Evolutionary conservation across 2,888 invertebrate genomes (phyloP), one percentile per base, ranked within the genome.

Genomic region (Nebria salina): DNA sequence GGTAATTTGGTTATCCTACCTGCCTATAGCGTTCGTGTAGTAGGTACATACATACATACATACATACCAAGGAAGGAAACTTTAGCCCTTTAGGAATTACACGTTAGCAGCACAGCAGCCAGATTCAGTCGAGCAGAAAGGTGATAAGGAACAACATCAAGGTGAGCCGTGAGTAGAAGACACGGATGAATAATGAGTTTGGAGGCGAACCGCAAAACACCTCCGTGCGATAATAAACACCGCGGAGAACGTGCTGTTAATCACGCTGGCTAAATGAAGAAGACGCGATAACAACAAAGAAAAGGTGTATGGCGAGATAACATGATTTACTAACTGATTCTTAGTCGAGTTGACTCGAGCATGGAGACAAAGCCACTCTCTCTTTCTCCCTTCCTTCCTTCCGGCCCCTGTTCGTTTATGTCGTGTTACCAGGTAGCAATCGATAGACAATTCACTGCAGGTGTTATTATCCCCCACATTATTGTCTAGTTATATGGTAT

Each of bases 61-160:
- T 70, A 70, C 34, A 25, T 34, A 34, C 34, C 1, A 34, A 34
- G 34, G 42, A 73, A 41, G 73, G 13, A 70, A 70, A 15, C 13
- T 73, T 42, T 43, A 15, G 72, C 73, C 54, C 73, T 25, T 20
- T 7, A 73, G 42, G 73, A 74, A 75, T 75, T 25, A 73, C 73
- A 15, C 74, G 66, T 72, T 72, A 86, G 85, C 84, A 86, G 77
- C 83, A 84, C 82, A 85, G 86, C 85, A 54, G 54, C 54, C 2
- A 54, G 54, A 54, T 54, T 86, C 88, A 86, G 83, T 87, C 86
- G 86, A 87, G 87, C 86, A 87, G 87, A 86, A 88, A 88, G 87
- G 87, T 87, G 88, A 88, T 88, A 88, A 88, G 88, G 86, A 87
- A 79, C 54, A 54, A 13, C 79, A 79, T 79, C 79, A 79, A 79